Conservation (phyloP, 2,888 invertebrate genomes). For the Thecophora atra region DNA sequence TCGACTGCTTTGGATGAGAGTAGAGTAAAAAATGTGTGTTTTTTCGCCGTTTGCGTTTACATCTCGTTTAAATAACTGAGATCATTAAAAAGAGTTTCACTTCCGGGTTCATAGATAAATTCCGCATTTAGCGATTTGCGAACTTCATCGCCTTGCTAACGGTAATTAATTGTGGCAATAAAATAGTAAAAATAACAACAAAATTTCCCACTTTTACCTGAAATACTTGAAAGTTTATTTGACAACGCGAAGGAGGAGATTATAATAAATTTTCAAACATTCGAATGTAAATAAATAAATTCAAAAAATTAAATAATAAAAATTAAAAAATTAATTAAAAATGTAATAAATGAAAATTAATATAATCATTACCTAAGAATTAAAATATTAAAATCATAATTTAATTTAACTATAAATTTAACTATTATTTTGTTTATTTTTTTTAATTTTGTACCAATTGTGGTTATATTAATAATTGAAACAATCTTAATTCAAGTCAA, state of each 20-base stretch:
- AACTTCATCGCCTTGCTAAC: slow-evolving; percentile 2
- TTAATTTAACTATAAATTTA: too few species aligned
- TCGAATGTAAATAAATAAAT: not conserved
- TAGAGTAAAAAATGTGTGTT: too few species aligned
- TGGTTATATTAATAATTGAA: too few species aligned
- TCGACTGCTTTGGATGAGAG: not conserved
- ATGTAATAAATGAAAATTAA: not conserved
- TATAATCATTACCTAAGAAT: too few species aligned
- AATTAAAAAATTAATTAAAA: not conserved
- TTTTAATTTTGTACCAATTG: too few species aligned
- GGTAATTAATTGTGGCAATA: not conserved
- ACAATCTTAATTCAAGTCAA: too few species aligned
- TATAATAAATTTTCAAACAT: not conserved
- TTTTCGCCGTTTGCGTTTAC: not conserved
- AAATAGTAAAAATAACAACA: not conserved
- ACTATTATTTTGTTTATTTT: too few species aligned
- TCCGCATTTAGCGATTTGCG: not conserved
- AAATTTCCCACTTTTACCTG: not conserved
- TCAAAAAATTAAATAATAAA: not conserved
- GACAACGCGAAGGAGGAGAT: too few species aligned
- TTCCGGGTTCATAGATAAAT: slow-evolving; percentile 14
- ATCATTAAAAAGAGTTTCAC: slow-evolving; percentile 16
- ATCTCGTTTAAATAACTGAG: not conserved
- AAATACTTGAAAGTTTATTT: not conserved
- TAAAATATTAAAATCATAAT: not conserved